phyloP scores from a whole-genome alignment of 2,888 invertebrate genomes.

The Eledone cirrhosa region DNA sequence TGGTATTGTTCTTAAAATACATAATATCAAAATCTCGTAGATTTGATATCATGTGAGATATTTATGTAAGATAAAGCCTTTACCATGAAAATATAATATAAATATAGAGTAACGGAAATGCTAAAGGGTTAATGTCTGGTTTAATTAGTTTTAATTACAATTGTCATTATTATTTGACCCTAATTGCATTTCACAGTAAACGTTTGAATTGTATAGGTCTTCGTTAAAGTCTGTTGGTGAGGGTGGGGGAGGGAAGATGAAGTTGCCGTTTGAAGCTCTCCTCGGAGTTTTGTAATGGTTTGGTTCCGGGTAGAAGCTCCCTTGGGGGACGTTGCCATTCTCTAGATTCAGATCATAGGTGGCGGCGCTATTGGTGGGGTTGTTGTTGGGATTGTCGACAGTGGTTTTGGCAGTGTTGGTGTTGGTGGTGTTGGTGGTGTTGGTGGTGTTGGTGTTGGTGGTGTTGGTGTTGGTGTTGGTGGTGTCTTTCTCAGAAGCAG shows the following conservation, averaged over 20 bases:
- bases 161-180: background rate
- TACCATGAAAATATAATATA: no score
- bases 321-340: background rate
- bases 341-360: background rate
- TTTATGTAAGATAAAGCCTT: no score
- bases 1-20: no score
- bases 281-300: constrained; percentile 14
- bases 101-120: no score
- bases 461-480: background rate
- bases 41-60: no score
- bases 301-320: background rate
- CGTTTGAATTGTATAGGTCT: constrained; percentile 1
- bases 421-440: background rate
- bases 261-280: background rate
- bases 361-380: background rate
- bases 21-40: no score
- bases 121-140: no score
- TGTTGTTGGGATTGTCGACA: background rate
- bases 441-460: background rate
- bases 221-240: background rate
- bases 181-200: constrained; percentile 10
- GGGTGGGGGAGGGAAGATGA: background rate
- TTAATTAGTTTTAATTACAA: background rate
- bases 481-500: no score
- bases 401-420: background rate